Base-by-base conservation (phyloP, 2,797 vertebrate species). In the Labeo calbasu region DNA sequence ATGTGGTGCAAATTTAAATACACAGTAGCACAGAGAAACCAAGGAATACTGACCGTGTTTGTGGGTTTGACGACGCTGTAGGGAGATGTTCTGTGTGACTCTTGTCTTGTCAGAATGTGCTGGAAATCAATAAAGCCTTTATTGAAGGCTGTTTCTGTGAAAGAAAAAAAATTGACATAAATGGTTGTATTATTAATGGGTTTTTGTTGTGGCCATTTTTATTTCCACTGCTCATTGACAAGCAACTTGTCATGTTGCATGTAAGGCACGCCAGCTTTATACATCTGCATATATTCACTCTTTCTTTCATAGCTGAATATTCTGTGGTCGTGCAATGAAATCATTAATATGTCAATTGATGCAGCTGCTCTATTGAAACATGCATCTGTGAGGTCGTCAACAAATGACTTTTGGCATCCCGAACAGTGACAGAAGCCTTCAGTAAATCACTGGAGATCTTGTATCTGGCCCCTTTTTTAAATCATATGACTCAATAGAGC, bases 1-100 rank as follows among this genome's bases (percentile, higher is more conserved):
- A 84, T 89, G 84, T 86, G 84, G 88, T 86, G 46, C 32, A 50
- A 36, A 84, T 75, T 85, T 86, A 87, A 89, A 65, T 84, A 80
- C 76, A 89, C 71, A 80, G 72, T 50, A 83, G 76, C 48, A 59
- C 40, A 72, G 50, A 68, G 40, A 68, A 46, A 70, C 72, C 46
- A 84, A 43, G 21, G 75, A 84, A 82, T 13, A 68, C 40, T 71
- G 51, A 28, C 25, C 28, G 14, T 51, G 25, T 66, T 63, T 86
- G 73, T 84, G 65, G 72, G 19, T 50, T 79, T 15, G 14, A 61
- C 50, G 48, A 48, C 36, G 66, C 50, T 25, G 28, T 2, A 82
- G 69, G n/a, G 13, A 77, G 55, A 43, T 19, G 28, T 61, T 78
- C 25, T 63, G 46, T 43, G 12, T 23, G 55, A 12, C 23, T 68